Percentiles rank a stretch among this genome's conserved stretches.
Evolutionary conservation across 2,888 invertebrate species (phyloP).

Genomic region (Anthrax anthrax): DNA sequence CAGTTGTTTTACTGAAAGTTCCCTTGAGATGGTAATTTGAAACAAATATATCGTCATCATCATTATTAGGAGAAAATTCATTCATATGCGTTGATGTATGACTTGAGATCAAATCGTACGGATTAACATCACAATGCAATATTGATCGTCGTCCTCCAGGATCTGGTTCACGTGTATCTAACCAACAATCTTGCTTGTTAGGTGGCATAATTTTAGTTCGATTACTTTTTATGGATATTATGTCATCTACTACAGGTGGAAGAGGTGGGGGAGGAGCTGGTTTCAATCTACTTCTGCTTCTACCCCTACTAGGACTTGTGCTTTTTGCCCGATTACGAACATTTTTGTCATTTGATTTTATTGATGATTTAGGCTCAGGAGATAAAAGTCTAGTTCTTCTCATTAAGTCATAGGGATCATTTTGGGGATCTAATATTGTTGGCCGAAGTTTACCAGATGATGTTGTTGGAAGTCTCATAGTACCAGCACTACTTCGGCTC

Average conservation of each 20-base stretch:
- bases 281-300: conserved; percentile 38
- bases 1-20: conserved; percentile 6
- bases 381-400: conserved; percentile 58
- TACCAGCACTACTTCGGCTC: conserved; percentile 40
- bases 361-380: conserved; percentile 35
- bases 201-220: conserved; percentile 39
- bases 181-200: conserved; percentile 21
- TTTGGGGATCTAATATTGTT: conserved; percentile 47
- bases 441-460: conserved; percentile 41
- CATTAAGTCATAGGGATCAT: conserved; percentile 74
- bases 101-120: conserved; percentile 62
- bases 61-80: conserved; percentile 35
- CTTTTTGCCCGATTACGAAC: conserved; percentile 41
- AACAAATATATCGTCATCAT: conserved; percentile 39
- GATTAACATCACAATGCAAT: conserved; percentile 69
- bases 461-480: conserved; percentile 45
- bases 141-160: conserved; percentile 48
- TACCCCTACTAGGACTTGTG: conserved; percentile 42
- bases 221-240: conserved; percentile 25
- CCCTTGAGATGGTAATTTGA: background rate
- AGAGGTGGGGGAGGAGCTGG: background rate
- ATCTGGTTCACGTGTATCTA: conserved; percentile 14
- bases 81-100: conserved; percentile 30
- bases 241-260: conserved; percentile 17
- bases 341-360: conserved; percentile 38